Evolutionary conservation across 1,140 invertebrate genomes (phyloP).

Genomic region (Cyclargus thomasi): DNA sequence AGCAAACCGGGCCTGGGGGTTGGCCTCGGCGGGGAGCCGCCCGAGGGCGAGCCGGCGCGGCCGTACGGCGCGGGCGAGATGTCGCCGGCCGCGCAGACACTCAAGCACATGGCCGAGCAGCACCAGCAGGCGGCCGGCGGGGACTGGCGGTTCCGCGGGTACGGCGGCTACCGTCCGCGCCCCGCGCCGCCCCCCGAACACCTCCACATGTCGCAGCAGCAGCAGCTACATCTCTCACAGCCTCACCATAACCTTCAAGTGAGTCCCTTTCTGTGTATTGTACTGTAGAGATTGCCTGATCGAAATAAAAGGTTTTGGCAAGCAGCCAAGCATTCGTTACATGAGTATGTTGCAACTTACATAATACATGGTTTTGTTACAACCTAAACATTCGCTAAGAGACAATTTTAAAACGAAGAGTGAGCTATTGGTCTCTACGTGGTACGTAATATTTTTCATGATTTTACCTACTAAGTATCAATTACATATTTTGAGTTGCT

Average conservation of each 20-base stretch:
- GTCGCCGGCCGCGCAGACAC: constrained; percentile 92
- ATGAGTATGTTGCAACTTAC: too few relatives aligned
- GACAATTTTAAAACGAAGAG: too few relatives aligned
- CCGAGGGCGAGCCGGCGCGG: constrained; percentile 72
- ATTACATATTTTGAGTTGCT: too few relatives aligned
- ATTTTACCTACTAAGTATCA: too few relatives aligned
- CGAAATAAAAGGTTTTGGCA: too few relatives aligned
- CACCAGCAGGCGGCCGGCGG: constrained; percentile 85
- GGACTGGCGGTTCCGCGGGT: constrained; percentile 77
- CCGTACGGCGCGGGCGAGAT: constrained; percentile 76
- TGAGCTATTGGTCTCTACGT: too few relatives aligned
- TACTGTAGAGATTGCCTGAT: too few relatives aligned
- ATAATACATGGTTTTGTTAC: too few relatives aligned
- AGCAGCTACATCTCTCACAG: constrained; percentile 88
- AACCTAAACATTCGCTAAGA: too few relatives aligned
- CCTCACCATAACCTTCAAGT: constrained; percentile 87
- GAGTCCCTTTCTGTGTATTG: constrained; percentile 23
- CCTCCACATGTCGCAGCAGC: constrained; percentile 89
- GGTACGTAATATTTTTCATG: too few relatives aligned
- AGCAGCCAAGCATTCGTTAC: too few relatives aligned
- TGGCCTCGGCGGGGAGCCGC: constrained; percentile 45
- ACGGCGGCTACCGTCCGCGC: constrained; percentile 78
- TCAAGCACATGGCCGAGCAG: constrained; percentile 97
- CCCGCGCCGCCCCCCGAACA: constrained; percentile 77
- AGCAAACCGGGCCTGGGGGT: constrained; percentile 70